A percentile compares a stretch with the other conserved stretches of the same genome.
These are phyloP conservation scores for Monopterus albus DNA, from an alignment of 2,113 vertebrate species.

Conservation along the genomic window DNA sequence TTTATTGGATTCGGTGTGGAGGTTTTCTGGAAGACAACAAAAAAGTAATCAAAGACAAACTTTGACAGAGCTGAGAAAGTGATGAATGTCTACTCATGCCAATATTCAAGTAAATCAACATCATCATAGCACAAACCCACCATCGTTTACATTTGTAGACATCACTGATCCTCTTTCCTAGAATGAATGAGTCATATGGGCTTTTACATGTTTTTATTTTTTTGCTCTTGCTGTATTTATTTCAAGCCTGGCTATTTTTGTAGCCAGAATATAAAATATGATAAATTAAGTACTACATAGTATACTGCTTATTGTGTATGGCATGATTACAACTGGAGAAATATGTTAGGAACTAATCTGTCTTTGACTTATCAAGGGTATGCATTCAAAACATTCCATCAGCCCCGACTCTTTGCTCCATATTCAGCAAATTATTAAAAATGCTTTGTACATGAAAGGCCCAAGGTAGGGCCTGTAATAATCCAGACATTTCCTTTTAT, in stretches of 20 bases:
- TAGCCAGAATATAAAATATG: not conserved
- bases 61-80: slow-evolving; percentile 8
- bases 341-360: not conserved
- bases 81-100: slow-evolving; percentile 14
- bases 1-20: slow-evolving; percentile 43
- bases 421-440: slow-evolving; percentile 45
- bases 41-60: slow-evolving; percentile 40
- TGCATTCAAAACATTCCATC: slow-evolving; percentile 15
- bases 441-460: slow-evolving; percentile 37
- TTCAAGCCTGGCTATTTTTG: slow-evolving; percentile 2
- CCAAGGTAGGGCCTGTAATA: slow-evolving; percentile 30
- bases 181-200: slow-evolving; percentile 18
- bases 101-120: slow-evolving; percentile 34
- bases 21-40: slow-evolving; percentile 37
- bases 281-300: too few relatives aligned
- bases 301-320: not conserved
- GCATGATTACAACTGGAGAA: not conserved
- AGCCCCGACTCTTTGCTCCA: not conserved
- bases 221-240: not conserved
- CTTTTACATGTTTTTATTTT: slow-evolving; percentile 27
- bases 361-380: not conserved
- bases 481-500: slow-evolving; percentile 50
- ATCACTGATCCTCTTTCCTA: slow-evolving; percentile 5
- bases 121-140: slow-evolving; percentile 1
- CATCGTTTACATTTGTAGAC: slow-evolving; percentile 38